Evolutionary conservation across 2,797 vertebrate species (phyloP), one percentile per base, ranked within the genome.

Genomic region (Enteromius viviparus): DNA sequence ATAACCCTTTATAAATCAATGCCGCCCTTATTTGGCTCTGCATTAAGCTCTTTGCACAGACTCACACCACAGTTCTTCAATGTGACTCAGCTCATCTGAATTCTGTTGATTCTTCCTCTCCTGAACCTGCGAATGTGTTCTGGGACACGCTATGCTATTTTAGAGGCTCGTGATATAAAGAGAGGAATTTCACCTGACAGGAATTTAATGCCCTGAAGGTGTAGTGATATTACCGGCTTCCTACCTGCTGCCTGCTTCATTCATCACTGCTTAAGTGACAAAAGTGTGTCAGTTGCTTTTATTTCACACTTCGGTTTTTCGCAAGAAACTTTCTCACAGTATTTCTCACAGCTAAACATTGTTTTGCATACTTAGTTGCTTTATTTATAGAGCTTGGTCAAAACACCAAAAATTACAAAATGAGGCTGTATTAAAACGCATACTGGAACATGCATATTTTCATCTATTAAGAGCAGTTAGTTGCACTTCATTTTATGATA

Each of bases 181-280:
- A 69, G 53, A 64, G 58, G 55, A 80, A 76, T 85, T 75, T 72
- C 75, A 80, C 40, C 83, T 72, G 80, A 84, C 83, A 85, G 80
- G 65, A 62, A 83, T 85, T 75, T 72, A 83, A 85, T 81, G 55
- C 74, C 78, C 85, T 79, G 6, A 85, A 66, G 81, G 64, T 68
- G 32, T 32, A 19, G 60, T 6, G 32, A 55, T 51, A 66, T 68
- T 79, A 26, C 4, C 6, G 32, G 47, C 14, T 53, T 55, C 77
- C 34, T 29, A 71, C 60, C 34, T 66, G 2, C 60, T 0, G 1
- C 47, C 34, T 65, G 62, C 62, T 66, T 78, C 42, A 9, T 15
- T 65, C 60, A 15, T 32, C 76, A 65, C 32, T 32, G 42, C 42
- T 49, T 1, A 55, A 37, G 49, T 37, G 71, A 37, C 32, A 37